These are phyloP conservation scores for Paradoxurus hermaphroditus DNA, from an alignment of 2,113 vertebrate genomes.

Conservation along the genomic window DNA sequence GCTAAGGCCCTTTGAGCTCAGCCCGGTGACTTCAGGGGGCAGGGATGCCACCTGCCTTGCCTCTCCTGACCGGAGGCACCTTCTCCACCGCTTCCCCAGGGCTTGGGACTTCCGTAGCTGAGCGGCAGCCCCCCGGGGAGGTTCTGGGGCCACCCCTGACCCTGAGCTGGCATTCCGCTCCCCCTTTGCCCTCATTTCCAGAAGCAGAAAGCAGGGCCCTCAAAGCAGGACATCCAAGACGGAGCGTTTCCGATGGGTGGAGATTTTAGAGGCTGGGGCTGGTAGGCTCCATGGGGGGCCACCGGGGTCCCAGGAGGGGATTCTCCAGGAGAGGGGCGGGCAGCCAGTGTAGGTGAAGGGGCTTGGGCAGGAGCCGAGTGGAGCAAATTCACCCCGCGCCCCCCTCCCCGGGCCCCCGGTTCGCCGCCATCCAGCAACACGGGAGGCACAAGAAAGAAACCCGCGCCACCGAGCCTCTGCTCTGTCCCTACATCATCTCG, in stretches of 20 bases:
- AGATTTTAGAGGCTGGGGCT: not conserved
- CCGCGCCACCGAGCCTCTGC: not conserved
- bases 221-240: not conserved
- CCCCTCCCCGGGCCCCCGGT: accelerated
- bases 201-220: not conserved
- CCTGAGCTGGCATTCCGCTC: too few species aligned
- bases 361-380: not conserved
- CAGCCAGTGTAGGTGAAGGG: not conserved
- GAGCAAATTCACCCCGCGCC: not conserved
- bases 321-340: not conserved
- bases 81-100: not conserved
- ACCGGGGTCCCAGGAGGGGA: not conserved
- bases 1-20: not conserved
- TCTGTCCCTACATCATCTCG: not conserved
- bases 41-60: not conserved
- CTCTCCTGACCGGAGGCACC: not conserved
- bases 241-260: not conserved
- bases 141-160: not conserved
- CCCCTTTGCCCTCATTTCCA: not conserved
- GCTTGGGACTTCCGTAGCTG: not conserved
- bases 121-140: not conserved
- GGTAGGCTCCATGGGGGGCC: not conserved
- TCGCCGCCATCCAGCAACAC: not conserved
- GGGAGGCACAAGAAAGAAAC: not conserved
- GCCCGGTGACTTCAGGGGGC: not conserved